phyloP scores from a whole-genome alignment of 2,888 invertebrate genomes.

The Callinectes sapidus region DNA sequence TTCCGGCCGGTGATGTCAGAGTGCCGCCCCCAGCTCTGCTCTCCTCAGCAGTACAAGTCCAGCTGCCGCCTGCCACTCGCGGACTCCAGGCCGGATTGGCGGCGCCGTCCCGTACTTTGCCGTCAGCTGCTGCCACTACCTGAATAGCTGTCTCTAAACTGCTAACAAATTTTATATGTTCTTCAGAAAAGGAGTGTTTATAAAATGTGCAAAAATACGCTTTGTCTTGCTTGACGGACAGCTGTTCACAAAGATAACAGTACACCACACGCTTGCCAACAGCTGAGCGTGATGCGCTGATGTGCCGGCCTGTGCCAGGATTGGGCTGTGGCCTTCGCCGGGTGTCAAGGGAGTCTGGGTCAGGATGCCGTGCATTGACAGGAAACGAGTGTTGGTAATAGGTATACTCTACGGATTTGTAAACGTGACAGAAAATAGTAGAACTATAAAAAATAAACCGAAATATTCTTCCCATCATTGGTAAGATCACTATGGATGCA shows the following conservation, averaged over 20 bases:
- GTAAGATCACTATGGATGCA: background rate
- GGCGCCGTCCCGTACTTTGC: constrained; percentile 21
- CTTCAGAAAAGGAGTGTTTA: constrained; percentile 19
- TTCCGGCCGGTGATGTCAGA: constrained; percentile 9
- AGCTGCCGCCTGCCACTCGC: background rate
- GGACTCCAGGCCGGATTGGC: background rate
- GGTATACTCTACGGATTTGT: background rate
- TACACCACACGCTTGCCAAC: background rate
- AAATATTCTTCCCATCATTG: background rate
- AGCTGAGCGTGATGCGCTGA: background rate
- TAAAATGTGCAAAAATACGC: background rate
- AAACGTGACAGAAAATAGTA: background rate
- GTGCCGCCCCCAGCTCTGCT: background rate
- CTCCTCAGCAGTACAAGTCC: constrained; percentile 9
- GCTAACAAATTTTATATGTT: constrained; percentile 21
- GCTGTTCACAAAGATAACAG: background rate
- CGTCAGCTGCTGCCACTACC: background rate
- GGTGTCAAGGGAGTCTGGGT: background rate
- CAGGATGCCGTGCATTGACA: background rate
- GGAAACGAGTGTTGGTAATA: background rate
- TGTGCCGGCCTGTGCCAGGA: background rate
- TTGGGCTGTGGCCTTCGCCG: background rate
- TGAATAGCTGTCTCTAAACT: background rate
- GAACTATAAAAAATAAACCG: background rate
- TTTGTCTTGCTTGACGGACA: background rate